These are phyloP conservation scores for Exaiptasia diaphana DNA, from an alignment of 64 coral and sea anemone species.

Conservation along the genomic window DNA sequence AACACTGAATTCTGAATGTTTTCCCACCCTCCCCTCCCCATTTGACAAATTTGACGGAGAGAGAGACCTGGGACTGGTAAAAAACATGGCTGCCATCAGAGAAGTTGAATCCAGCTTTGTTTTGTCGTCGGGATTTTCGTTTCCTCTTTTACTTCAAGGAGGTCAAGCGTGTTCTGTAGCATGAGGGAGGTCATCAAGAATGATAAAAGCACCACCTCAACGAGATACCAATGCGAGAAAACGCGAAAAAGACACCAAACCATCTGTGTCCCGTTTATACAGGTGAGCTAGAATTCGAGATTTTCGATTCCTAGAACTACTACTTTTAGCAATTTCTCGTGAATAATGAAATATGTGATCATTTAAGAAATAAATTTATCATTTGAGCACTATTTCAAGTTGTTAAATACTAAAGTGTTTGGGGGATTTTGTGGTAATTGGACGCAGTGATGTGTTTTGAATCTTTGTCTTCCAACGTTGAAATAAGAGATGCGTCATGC, in stretches of 20 bases:
- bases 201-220: constrained; percentile 35
- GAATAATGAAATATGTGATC: background rate
- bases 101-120: background rate
- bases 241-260: constrained; percentile 9
- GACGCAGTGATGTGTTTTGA: background rate
- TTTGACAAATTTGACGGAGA: background rate
- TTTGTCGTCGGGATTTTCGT: background rate
- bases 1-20: too few species aligned
- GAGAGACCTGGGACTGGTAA: background rate
- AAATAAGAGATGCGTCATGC: too few species aligned
- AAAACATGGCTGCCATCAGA: constrained; percentile 29
- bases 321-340: background rate
- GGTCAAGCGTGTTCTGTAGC: background rate
- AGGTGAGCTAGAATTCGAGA: constrained; percentile 9
- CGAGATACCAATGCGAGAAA: constrained; percentile 23
- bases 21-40: constrained; percentile 9
- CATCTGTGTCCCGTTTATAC: constrained; percentile 29
- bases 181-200: constrained; percentile 19
- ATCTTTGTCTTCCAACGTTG: background rate
- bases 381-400: background rate
- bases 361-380: background rate
- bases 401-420: background rate
- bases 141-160: background rate
- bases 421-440: background rate
- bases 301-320: background rate